Percentiles rank a stretch among this genome's conserved stretches.
These are phyloP conservation scores for Listronotus oregonensis DNA, from an alignment of 1,140 invertebrate genomes.

Conservation along the genomic window DNA sequence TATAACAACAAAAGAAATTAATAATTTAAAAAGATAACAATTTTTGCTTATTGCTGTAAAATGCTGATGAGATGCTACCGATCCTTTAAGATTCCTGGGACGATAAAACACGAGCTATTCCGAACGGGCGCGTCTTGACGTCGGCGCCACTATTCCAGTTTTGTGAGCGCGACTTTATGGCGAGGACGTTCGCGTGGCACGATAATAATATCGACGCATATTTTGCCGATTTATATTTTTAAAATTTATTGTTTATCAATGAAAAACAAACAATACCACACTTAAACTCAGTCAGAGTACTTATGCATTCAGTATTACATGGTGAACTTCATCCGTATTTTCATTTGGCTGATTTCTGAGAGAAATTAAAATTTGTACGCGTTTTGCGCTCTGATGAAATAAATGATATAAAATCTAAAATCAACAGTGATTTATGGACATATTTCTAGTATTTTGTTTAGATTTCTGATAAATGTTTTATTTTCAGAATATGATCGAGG, in stretches of 20 bases:
- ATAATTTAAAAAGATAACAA: too few relatives aligned
- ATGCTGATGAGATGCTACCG: conserved; percentile 17
- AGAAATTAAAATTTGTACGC: too few relatives aligned
- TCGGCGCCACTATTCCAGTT: conserved; percentile 46
- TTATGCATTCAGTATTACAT: too few relatives aligned
- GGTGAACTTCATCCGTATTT: too few relatives aligned
- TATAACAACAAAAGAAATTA: too few relatives aligned
- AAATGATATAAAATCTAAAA: too few relatives aligned
- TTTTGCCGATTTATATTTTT: conserved; percentile 19
- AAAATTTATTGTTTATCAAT: conserved; percentile 21
- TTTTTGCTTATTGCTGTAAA: conserved; percentile 9
- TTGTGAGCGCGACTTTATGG: conserved; percentile 42
- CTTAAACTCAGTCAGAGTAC: neutral
- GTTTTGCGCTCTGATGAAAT: too few relatives aligned
- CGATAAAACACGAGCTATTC: conserved; percentile 26
- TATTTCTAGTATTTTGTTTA: too few relatives aligned
- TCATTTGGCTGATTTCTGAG: too few relatives aligned
- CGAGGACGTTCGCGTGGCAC: conserved; percentile 38
- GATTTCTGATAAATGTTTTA: too few relatives aligned
- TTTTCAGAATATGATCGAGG: too few relatives aligned
- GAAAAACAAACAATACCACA: conserved; percentile 9
- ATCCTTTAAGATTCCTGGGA: conserved; percentile 23
- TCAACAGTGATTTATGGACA: too few relatives aligned
- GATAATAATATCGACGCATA: conserved; percentile 25
- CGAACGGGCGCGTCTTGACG: conserved; percentile 25